Evolutionary conservation across 2,113 vertebrate species (phyloP).

Genomic region (Phyllostomus hastatus): DNA sequence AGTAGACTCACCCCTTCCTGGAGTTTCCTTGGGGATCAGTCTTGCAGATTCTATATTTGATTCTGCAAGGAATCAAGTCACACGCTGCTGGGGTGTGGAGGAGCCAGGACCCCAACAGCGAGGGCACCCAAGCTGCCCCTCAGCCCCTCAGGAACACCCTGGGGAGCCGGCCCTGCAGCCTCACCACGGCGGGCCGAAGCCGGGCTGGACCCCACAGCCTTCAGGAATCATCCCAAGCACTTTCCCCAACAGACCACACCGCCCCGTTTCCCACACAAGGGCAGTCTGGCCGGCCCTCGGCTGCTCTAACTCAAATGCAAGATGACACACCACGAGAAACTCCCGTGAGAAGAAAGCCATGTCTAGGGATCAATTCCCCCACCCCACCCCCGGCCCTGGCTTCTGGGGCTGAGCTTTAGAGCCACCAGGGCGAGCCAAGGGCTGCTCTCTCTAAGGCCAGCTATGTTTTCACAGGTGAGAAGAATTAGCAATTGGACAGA

Average conservation of each 20-base stretch:
- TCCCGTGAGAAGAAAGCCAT: neutral
- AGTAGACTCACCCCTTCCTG: neutral
- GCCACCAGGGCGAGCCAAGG: neutral
- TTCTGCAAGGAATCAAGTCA: neutral
- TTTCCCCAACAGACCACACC: neutral
- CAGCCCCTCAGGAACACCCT: too few species aligned
- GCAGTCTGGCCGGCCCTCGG: rapidly evolving
- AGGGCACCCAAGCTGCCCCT: neutral
- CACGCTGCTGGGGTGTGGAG: neutral
- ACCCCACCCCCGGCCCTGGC: neutral
- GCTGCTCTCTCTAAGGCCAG: neutral
- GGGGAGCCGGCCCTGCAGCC: neutral
- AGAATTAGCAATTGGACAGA: slow-evolving; percentile 57
- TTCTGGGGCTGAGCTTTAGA: neutral
- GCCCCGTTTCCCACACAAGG: neutral
- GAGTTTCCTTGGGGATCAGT: neutral
- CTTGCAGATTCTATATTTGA: neutral
- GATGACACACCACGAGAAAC: neutral
- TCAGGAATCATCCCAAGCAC: neutral
- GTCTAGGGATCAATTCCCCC: neutral
- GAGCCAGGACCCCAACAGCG: neutral
- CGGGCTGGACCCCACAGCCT: neutral
- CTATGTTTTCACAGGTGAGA: slow-evolving; percentile 74
- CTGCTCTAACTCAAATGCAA: neutral
- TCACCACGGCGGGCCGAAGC: rapidly evolving